Base-by-base conservation (phyloP, 23 tunicate species). In the Trididemnum clinides region DNA sequence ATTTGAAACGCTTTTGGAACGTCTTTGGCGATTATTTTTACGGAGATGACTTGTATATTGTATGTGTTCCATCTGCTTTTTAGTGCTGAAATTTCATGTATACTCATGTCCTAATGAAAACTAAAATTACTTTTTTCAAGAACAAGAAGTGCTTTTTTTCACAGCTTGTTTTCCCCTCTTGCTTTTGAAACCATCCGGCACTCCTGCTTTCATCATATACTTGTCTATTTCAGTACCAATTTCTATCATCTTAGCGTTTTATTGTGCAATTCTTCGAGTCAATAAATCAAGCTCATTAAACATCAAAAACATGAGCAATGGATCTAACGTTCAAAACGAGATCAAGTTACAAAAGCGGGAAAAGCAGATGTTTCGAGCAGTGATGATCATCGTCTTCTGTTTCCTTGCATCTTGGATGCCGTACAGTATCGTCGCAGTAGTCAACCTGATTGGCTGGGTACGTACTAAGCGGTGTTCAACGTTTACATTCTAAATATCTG, bases 391-490 rank as follows among this genome's bases (percentile, higher is more conserved):
- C 10, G 28, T 74, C 23, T 22, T 7, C 12, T 74, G 80, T 27
- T 74, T 74, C 33, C 19, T 74, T 6, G 57, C 33, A 3, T 7
- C 80, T 18, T 74, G 80, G 80, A 44, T 27, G 30, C 80, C 80
- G 18, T 74, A 74, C 30, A 22, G 57, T 2, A 37, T 44, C 28
- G 38, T 74, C 7, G 57, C 80, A 21, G 27, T 74, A 2, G 5
- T 74, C 5, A 74, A 29, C 30, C 32, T 74, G 22, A 6, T 29
- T 2, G 39, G 39, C 15, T 6, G 30, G n/a, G 76, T 70, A 33
- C 2, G 38, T 27, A 59, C 25, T 15, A 44, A 44, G 10, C 15
- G n/a, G n/a, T n/a, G n/a, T n/a, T n/a, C n/a, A n/a, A n/a, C n/a
- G n/a, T n/a, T n/a, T n/a, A n/a, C n/a, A n/a, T n/a, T n/a, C n/a